phyloP scores from a whole-genome alignment of 2,113 vertebrate genomes.

The Turnix velox region DNA sequence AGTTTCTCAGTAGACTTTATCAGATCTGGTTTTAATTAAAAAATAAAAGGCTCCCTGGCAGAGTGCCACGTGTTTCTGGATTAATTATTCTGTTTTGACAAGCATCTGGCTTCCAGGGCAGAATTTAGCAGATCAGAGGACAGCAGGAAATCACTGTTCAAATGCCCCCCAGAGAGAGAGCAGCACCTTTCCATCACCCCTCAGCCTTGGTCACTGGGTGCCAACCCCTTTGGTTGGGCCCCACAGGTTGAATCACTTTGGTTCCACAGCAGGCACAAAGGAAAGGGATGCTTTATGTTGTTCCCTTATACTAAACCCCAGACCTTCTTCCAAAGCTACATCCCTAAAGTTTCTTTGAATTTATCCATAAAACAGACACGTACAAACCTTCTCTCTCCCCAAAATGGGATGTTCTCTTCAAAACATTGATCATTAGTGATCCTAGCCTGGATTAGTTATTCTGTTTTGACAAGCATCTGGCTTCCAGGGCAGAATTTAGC shows the following conservation, averaged over 20 bases:
- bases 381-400: background rate
- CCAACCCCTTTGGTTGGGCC: background rate
- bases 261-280: background rate
- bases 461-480: background rate
- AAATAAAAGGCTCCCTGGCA: slow-evolving; percentile 18
- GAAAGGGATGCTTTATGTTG: background rate
- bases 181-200: background rate
- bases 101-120: background rate
- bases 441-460: slow-evolving; percentile 50
- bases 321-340: background rate
- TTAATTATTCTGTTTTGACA: slow-evolving; percentile 37
- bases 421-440: background rate
- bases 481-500: background rate
- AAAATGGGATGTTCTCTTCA: background rate
- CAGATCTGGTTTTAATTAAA: slow-evolving; percentile 21
- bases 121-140: background rate
- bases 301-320: background rate
- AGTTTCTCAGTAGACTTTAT: background rate
- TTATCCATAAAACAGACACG: background rate
- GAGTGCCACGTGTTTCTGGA: background rate
- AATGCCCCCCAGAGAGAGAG: background rate
- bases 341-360: background rate
- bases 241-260: background rate
- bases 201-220: background rate
- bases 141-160: background rate